Conservation (phyloP, 2,888 invertebrate species). For the Omphaloscelis lunosa region DNA sequence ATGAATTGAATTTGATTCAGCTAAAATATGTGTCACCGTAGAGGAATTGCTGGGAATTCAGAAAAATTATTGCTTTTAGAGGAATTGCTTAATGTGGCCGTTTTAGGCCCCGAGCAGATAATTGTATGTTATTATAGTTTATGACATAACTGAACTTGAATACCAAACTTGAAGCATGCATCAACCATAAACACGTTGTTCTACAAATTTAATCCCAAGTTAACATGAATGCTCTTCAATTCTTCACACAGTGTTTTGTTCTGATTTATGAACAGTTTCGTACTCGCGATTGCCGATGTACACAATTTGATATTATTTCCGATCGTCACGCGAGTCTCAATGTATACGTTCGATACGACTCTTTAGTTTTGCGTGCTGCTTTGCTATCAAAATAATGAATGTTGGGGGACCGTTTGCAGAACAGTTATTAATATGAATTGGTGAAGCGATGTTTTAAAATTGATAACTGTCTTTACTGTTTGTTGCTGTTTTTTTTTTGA, state of each 20-base stretch:
- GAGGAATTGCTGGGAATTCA: too few species aligned
- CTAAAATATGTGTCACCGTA: too few species aligned
- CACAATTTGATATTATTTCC: constrained; percentile 44
- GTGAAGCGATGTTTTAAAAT: constrained; percentile 30
- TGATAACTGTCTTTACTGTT: constrained; percentile 28
- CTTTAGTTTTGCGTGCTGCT: constrained; percentile 61
- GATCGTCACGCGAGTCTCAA: constrained; percentile 59
- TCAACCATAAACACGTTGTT: constrained; percentile 14
- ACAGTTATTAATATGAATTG: constrained; percentile 58
- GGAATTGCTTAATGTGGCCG: too few species aligned
- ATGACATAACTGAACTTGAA: constrained; percentile 12
- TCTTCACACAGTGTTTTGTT: constrained; percentile 34
- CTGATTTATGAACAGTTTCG: constrained; percentile 48
- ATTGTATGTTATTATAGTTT: background rate
- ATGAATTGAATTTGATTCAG: too few species aligned
- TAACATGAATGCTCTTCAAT: constrained; percentile 14
- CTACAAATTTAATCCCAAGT: constrained; percentile 6
- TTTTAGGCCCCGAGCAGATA: background rate
- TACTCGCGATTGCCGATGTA: constrained; percentile 37
- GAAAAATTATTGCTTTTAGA: too few species aligned
- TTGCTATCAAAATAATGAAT: constrained; percentile 52
- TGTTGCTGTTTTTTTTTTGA: background rate
- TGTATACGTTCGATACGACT: constrained; percentile 45
- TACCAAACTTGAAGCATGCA: background rate
- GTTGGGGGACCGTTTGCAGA: constrained; percentile 48